Conservation (phyloP, 2,888 invertebrate species). For the Brachylomia viminalis region DNA sequence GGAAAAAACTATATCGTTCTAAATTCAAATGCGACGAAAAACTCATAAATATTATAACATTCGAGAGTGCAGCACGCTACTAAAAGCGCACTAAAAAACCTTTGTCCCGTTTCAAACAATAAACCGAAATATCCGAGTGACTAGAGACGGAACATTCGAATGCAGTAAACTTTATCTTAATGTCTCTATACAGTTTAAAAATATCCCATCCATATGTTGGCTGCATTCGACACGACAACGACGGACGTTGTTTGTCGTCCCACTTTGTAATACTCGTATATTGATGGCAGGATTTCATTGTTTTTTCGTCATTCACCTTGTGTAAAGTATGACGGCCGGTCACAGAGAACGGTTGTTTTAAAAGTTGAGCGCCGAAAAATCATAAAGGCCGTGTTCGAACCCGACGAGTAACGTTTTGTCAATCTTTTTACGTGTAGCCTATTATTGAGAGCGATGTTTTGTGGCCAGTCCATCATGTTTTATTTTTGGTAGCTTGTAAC, state of each 20-base stretch:
- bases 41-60: slow-evolving; percentile 80
- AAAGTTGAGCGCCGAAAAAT: slow-evolving; percentile 51
- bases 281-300: slow-evolving; percentile 57
- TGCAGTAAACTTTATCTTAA: slow-evolving; percentile 86
- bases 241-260: slow-evolving; percentile 62
- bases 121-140: slow-evolving; percentile 79
- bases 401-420: slow-evolving; percentile 40
- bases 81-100: slow-evolving; percentile 86
- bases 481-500: slow-evolving; percentile 10
- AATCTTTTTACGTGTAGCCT: slow-evolving; percentile 43
- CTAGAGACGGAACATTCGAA: slow-evolving; percentile 74
- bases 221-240: slow-evolving; percentile 66
- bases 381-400: slow-evolving; percentile 28
- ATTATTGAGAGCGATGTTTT: slow-evolving; percentile 46
- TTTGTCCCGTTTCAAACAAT: slow-evolving; percentile 87
- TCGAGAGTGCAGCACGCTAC: slow-evolving; percentile 76
- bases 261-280: slow-evolving; percentile 64
- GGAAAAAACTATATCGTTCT: slow-evolving; percentile 54
- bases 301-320: slow-evolving; percentile 58
- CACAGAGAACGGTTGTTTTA: slow-evolving; percentile 53
- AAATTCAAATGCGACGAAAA: slow-evolving; percentile 76
- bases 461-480: slow-evolving; percentile 42
- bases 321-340: slow-evolving; percentile 38
- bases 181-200: slow-evolving; percentile 85
- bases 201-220: slow-evolving; percentile 84